These are phyloP conservation scores for Chalcosyrphus nemorum DNA, from an alignment of 2,888 invertebrate species.

Conservation along the genomic window DNA sequence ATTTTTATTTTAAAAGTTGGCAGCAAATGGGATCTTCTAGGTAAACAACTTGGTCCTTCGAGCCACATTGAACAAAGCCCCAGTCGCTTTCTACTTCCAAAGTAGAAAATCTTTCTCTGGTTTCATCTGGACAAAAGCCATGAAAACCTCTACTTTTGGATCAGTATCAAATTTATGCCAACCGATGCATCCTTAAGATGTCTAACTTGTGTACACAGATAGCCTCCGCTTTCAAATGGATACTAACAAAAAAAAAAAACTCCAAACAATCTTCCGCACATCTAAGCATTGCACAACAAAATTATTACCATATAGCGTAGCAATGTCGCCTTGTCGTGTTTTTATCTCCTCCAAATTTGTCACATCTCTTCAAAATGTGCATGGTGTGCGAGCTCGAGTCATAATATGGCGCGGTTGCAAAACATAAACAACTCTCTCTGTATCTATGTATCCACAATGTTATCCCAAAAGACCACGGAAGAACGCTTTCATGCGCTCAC, in stretches of 20 bases:
- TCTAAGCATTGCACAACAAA: constrained; percentile 47
- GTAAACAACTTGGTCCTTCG: no score
- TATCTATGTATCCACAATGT: constrained; percentile 23
- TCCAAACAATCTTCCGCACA: constrained; percentile 4
- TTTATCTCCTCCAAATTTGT: constrained; percentile 71
- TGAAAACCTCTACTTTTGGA: background rate
- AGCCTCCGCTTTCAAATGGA: background rate
- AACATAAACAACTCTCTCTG: constrained; percentile 58
- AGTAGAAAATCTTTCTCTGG: no score
- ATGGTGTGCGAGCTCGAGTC: constrained; percentile 39
- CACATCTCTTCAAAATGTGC: constrained; percentile 66
- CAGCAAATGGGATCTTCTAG: no score
- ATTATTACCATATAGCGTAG: constrained; percentile 63
- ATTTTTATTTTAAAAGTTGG: no score
- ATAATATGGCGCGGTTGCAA: constrained; percentile 37
- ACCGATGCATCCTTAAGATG: background rate
- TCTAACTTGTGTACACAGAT: background rate
- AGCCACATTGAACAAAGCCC: no score
- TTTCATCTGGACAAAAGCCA: no score
- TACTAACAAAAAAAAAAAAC: constrained; percentile 28
- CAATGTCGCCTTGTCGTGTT: constrained; percentile 63
- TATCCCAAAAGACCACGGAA: constrained; percentile 42
- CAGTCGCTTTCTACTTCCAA: background rate
- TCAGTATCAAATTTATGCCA: background rate
- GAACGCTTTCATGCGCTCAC: constrained; percentile 60